Percentiles rank a stretch among this genome's conserved stretches.
Conservation (phyloP, 2,888 invertebrate genomes). For the Margaritifera margaritifera region DNA sequence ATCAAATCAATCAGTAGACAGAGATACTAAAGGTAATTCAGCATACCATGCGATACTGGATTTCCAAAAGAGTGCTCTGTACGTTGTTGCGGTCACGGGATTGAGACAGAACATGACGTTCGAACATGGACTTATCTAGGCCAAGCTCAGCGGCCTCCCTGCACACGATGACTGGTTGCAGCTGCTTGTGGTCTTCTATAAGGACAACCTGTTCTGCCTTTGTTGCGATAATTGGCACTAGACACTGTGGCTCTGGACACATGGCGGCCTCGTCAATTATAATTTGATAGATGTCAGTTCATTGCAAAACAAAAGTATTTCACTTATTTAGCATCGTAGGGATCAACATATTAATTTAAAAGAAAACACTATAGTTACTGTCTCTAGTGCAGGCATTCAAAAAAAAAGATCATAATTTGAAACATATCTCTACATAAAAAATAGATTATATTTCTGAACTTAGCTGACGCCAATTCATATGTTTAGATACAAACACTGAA, state of each 20-base stretch:
- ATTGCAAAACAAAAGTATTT: too few relatives aligned
- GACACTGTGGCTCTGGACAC: conserved; percentile 65
- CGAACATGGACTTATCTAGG: conserved; percentile 41
- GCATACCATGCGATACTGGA: conserved; percentile 59
- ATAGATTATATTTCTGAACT: too few relatives aligned
- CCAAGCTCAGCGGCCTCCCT: conserved; percentile 41
- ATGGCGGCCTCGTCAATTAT: conserved; percentile 68
- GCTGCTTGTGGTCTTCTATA: conserved; percentile 68
- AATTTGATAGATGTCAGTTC: conserved; percentile 31
- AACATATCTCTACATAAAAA: too few relatives aligned
- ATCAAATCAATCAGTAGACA: too few relatives aligned
- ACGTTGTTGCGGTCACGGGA: conserved; percentile 19
- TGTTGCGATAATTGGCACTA: conserved; percentile 56
- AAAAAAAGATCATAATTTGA: too few relatives aligned
- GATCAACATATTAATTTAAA: too few relatives aligned
- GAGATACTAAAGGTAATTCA: too few relatives aligned
- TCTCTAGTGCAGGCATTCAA: too few relatives aligned
- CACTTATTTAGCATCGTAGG: too few relatives aligned
- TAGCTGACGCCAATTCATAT: too few relatives aligned
- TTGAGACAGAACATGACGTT: conserved; percentile 15
- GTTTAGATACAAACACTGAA: too few relatives aligned
- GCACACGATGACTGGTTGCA: conserved; percentile 61
- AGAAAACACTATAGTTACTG: too few relatives aligned
- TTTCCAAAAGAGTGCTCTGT: conserved; percentile 48
- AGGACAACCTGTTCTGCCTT: conserved; percentile 58